Conservation (phyloP, 2,113 vertebrate species). For the Paramormyrops kingsleyae region DNA sequence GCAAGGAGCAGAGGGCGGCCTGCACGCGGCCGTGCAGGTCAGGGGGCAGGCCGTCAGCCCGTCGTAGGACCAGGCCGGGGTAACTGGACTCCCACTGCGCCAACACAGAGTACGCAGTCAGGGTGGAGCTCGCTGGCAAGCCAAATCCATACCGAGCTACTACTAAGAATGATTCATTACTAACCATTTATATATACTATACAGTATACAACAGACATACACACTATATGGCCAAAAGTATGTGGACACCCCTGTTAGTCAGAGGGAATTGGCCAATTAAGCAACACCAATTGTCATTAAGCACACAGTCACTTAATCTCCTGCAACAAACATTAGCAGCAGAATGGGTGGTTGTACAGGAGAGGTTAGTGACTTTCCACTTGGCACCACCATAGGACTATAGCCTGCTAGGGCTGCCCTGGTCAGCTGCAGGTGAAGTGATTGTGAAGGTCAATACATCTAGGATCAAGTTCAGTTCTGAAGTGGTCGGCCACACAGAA, state of each 20-base stretch:
- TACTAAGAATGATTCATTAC: not conserved
- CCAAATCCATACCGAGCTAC: not conserved
- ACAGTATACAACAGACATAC: not conserved
- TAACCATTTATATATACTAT: not conserved
- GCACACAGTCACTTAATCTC: not conserved
- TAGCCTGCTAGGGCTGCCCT: not conserved
- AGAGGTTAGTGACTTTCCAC: not conserved
- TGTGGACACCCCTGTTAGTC: not conserved
- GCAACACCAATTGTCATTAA: not conserved
- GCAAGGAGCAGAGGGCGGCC: slow-evolving; percentile 69
- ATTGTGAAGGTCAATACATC: not conserved
- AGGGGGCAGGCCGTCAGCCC: slow-evolving; percentile 62
- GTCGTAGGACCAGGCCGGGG: slow-evolving; percentile 73
- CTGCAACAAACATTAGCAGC: not conserved
- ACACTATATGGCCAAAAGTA: not conserved
- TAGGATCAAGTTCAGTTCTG: not conserved
- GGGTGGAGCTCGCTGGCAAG: not conserved
- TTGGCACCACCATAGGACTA: not conserved
- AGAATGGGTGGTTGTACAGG: not conserved
- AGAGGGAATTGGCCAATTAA: not conserved
- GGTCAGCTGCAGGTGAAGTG: not conserved
- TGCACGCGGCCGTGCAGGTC: slow-evolving; percentile 74
- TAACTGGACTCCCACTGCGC: slow-evolving; percentile 85
- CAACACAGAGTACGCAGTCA: slow-evolving; percentile 20
- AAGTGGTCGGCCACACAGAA: not conserved